These are phyloP conservation scores for Magallana ariakensis DNA, from an alignment of 1,140 invertebrate genomes.

Conservation along the genomic window DNA sequence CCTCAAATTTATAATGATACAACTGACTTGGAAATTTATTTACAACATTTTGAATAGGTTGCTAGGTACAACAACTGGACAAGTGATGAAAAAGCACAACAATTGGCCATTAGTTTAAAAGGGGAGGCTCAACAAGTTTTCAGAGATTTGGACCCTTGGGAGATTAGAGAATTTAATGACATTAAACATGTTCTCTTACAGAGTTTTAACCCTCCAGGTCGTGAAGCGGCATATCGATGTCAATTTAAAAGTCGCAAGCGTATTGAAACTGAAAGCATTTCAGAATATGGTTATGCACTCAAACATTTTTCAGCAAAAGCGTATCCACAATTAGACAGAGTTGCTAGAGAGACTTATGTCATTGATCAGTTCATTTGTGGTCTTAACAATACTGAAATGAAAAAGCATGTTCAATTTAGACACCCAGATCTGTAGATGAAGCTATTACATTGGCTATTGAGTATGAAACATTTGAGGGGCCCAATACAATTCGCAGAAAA, in stretches of 20 bases:
- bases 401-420: conserved; percentile 23
- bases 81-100: conserved; percentile 10
- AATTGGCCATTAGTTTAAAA: neutral
- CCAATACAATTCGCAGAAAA: neutral
- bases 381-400: neutral
- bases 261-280: conserved; percentile 16
- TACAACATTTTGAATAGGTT: conserved; percentile 16
- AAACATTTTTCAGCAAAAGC: conserved; percentile 43
- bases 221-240: conserved; percentile 52
- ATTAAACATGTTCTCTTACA: neutral
- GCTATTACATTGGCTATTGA: conserved; percentile 35
- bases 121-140: conserved; percentile 16
- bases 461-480: neutral
- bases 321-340: conserved; percentile 41
- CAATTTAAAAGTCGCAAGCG: conserved; percentile 45
- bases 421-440: neutral
- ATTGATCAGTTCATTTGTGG: conserved; percentile 42
- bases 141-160: neutral
- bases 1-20: conserved; percentile 12
- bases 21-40: conserved; percentile 7
- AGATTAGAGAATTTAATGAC: conserved; percentile 5
- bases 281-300: conserved; percentile 49
- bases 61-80: conserved; percentile 21
- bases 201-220: conserved; percentile 48
- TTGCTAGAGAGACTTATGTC: neutral